phyloP scores from a whole-genome alignment of 2,113 vertebrate species.

The Hypanus sabinus region DNA sequence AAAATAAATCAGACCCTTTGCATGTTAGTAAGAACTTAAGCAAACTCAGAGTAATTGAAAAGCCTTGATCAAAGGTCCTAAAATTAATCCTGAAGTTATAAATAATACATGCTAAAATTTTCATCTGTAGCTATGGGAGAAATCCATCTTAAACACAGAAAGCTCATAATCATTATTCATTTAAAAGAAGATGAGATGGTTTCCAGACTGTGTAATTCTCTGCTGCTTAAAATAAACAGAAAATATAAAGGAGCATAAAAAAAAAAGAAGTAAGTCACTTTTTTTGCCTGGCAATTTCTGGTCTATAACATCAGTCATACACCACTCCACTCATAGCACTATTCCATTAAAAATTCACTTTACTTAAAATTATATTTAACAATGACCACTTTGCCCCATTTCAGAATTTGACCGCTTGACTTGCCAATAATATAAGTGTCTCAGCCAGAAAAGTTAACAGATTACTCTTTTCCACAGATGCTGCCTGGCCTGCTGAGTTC shows the following conservation, averaged over 20 bases:
- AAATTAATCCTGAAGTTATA: neutral
- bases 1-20: neutral
- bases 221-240: neutral
- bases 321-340: too few relatives aligned
- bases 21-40: neutral
- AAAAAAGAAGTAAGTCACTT: neutral
- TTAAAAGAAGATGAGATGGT: neutral
- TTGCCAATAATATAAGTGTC: too few relatives aligned
- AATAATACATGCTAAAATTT: neutral
- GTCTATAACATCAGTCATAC: too few relatives aligned
- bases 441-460: too few relatives aligned
- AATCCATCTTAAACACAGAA: neutral
- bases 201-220: neutral
- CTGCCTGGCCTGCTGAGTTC: too few relatives aligned
- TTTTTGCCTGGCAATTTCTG: neutral
- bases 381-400: too few relatives aligned
- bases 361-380: too few relatives aligned
- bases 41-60: neutral
- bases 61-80: neutral
- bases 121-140: neutral
- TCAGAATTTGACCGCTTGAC: too few relatives aligned
- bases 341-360: too few relatives aligned
- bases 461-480: too few relatives aligned
- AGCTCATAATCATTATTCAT: neutral
- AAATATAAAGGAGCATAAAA: neutral